Base-by-base conservation (phyloP, 2,888 invertebrate genomes). In the Mythimna lalbum region DNA sequence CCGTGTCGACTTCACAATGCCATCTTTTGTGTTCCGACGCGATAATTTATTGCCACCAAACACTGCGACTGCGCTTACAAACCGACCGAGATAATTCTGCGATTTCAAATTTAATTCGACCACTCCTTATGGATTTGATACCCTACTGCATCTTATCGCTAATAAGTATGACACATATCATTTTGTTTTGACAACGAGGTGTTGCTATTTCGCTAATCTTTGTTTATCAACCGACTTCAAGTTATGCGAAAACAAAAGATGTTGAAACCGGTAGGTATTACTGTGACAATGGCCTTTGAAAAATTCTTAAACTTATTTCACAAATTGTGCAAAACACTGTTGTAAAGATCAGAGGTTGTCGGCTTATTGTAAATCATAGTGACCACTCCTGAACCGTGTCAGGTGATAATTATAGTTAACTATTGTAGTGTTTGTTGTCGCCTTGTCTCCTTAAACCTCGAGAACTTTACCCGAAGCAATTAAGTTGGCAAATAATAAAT, bases 11-110 rank as follows among this genome's bases (percentile, higher is more conserved):
- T 90, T 87, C 92, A 92, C 93, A 94, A 94, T 94, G 91, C 93
- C 93, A 94, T 94, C 94, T 94, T 95, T 94, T 95, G 94, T 95
- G 91, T 93, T 92, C 91, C 92, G 90, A 94, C 93, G 92, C 92
- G 88, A 91, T 94, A 93, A 95, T 94, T 95, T 95, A 95, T 95
- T 93, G 89, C 93, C 88, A 92, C 91, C 93, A 93, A 93, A 93
- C 90, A 90, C 87, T 90, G 90, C 86, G 89, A 90, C 88, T 90
- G 90, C 86, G 89, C 88, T 92, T 91, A 92, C 91, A 92, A 92
- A 91, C 91, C 86, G 87, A 89, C 89, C 79, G 86, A 92, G 91
- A 93, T 91, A 92, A 89, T 87, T 88, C 87, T 85, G 90, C 86
- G 89, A 92, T 91, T 92, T 90, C 80, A 87, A 91, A 89, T 89